Evolutionary conservation across 1,140 invertebrate species (phyloP), one percentile per base, ranked within the genome.

Genomic region (Charaxes varanes): DNA sequence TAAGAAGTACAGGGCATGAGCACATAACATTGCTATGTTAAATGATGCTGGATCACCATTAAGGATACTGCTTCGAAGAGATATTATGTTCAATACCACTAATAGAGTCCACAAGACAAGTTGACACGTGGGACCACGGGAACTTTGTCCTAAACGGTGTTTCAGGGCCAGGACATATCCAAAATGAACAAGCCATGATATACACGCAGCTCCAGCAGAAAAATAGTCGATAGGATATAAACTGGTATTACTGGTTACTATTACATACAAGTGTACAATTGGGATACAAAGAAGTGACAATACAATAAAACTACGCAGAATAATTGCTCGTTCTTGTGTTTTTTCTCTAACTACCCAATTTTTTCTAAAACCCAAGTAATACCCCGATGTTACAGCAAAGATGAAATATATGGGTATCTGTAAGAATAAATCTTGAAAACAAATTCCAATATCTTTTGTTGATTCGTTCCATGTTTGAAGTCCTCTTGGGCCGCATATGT

Each of bases 111-210:
- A 93, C 13, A 90, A 47, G 6, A 92, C 69, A 50, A 92, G 82
- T 33, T 93, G 84, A 4, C 87, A 48, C 13, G 89, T 69, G 1
- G 93, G 91, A 1, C 95, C 94, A 36, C 93, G 83, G 37, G 90
- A 87, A 82, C 88, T 93, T 24, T 81, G 81, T 28, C 85, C 87
- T 33, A 88, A 84, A 71, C 85, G 87, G 57, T 80, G 88, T 58
- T 89, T 88, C 11, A 95, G 71, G 10, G 89, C 88, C 40, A 92
- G 53, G 16, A 93, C 79, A 71, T 91, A 96, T 7, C 88, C 86
- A 52, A 92, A 88, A 82, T 97, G 94, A 7, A 93, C 84, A 14
- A 92, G 70, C 94, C 94, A 96, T 43, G 91, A 85, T 43, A 94
- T 68, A 54, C 87, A 88, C 66, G 92, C 86, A 14, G 91, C 84